Evolutionary conservation across 37 sponge, comb jelly and placozoan species (phyloP).

Genomic region (Halichondria panicea): DNA sequence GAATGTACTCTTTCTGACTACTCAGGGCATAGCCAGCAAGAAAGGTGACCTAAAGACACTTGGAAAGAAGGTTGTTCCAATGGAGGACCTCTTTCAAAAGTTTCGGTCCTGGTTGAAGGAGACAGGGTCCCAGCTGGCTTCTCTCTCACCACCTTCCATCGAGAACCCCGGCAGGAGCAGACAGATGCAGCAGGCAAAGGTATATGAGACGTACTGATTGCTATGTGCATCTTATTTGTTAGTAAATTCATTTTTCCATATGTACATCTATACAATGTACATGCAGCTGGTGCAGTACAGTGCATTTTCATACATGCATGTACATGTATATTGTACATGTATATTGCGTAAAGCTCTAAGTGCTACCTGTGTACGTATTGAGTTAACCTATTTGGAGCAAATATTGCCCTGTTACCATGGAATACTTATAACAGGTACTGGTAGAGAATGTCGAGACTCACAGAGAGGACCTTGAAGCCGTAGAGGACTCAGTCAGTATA

Average conservation of each 20-base stretch:
- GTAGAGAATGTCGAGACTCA: conserved; percentile 10
- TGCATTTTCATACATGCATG: background rate
- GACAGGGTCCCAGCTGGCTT: background rate
- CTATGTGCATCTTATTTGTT: background rate
- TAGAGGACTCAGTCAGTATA: conserved; percentile 15
- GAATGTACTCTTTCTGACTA: background rate
- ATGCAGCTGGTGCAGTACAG: background rate
- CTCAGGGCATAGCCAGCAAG: conserved; percentile 21
- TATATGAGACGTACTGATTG: background rate
- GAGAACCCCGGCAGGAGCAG: conserved; percentile 10
- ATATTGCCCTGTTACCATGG: too few species aligned
- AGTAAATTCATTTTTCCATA: background rate
- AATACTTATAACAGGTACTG: conserved; percentile 1
- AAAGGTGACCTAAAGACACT: conserved; percentile 12
- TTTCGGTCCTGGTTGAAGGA: conserved; percentile 24
- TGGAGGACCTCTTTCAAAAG: conserved; percentile 48
- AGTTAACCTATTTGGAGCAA: too few species aligned
- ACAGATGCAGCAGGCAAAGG: conserved; percentile 21
- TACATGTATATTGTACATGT: background rate
- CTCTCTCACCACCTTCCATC: background rate
- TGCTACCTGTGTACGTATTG: too few species aligned
- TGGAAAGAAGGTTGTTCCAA: conserved; percentile 40
- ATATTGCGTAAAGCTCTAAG: too few species aligned
- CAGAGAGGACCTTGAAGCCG: background rate
- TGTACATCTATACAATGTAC: background rate